phyloP scores from a whole-genome alignment of 2,888 invertebrate species.

The Erebia epiphron region DNA sequence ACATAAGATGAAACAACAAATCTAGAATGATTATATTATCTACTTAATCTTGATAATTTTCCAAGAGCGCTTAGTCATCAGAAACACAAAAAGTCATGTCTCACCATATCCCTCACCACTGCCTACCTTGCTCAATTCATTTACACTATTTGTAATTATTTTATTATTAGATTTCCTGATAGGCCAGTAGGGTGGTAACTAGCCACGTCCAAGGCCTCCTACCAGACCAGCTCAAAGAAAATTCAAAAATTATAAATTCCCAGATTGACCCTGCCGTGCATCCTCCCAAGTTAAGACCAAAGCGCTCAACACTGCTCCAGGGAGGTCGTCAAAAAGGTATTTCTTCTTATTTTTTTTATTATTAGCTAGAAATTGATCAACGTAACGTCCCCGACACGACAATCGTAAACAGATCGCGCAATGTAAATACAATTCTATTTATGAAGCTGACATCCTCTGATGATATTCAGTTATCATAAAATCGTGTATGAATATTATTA shows the following conservation, averaged over 20 bases:
- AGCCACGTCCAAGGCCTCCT: too few species aligned
- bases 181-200: too few species aligned
- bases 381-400: constrained; percentile 32
- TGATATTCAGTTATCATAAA: constrained; percentile 35
- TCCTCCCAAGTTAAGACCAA: too few species aligned
- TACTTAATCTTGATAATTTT: not conserved
- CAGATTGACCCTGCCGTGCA: too few species aligned
- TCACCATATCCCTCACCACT: constrained; percentile 22
- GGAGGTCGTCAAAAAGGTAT: not conserved
- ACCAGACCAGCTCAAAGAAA: too few species aligned
- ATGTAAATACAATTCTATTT: constrained; percentile 41
- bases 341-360: constrained; percentile 8
- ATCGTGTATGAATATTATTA: constrained; percentile 25
- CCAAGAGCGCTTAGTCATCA: constrained; percentile 24
- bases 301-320: too few species aligned
- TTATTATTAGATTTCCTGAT: constrained; percentile 11
- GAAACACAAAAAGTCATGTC: constrained; percentile 17
- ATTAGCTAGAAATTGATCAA: constrained; percentile 5
- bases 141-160: constrained; percentile 10
- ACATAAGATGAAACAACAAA: not conserved
- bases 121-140: constrained; percentile 23
- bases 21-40: not conserved
- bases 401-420: constrained; percentile 19
- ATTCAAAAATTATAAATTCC: too few species aligned
- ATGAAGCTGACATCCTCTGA: constrained; percentile 41